Percentiles rank a stretch among this genome's conserved stretches.
Evolutionary conservation across 37 sponge, comb jelly and placozoan species (phyloP).

Genomic region (Trichoplax adhaerens): DNA sequence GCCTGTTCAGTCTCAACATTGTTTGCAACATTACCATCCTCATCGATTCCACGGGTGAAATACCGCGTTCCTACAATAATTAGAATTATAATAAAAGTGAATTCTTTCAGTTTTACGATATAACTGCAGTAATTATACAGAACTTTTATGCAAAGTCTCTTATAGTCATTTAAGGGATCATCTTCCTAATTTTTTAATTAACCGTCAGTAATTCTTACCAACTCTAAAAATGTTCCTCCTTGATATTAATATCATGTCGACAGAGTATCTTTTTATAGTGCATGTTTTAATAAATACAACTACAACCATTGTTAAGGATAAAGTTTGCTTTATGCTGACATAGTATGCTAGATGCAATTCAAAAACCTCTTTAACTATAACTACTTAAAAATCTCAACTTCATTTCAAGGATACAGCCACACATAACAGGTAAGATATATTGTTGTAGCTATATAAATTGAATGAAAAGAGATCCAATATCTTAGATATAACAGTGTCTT

Average conservation of each 20-base stretch:
- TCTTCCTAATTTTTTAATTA: too few species aligned
- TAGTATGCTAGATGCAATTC: background rate
- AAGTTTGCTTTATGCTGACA: too few species aligned
- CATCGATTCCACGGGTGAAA: conserved; percentile 69
- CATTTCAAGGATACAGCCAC: conserved; percentile 38
- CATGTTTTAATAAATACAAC: conserved; percentile 46
- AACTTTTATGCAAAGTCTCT: too few species aligned
- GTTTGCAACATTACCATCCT: conserved; percentile 88
- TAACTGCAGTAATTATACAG: too few species aligned
- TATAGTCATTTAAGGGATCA: too few species aligned
- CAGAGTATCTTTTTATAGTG: conserved; percentile 42
- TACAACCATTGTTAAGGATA: conserved; percentile 1
- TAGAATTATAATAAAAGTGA: background rate
- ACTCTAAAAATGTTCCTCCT: conserved; percentile 55
- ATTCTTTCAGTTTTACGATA: too few species aligned
- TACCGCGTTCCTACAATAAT: conserved; percentile 57
- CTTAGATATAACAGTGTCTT: too few species aligned
- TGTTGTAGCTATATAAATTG: conserved; percentile 17
- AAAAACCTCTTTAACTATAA: background rate
- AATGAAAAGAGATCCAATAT: background rate
- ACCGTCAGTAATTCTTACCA: conserved; percentile 12
- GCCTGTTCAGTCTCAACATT: conserved; percentile 94
- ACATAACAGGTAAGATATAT: conserved; percentile 47
- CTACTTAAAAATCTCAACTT: background rate
- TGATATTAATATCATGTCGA: conserved; percentile 54